phyloP scores from a whole-genome alignment of 2,113 vertebrate species.

The Neogobius melanostomus region DNA sequence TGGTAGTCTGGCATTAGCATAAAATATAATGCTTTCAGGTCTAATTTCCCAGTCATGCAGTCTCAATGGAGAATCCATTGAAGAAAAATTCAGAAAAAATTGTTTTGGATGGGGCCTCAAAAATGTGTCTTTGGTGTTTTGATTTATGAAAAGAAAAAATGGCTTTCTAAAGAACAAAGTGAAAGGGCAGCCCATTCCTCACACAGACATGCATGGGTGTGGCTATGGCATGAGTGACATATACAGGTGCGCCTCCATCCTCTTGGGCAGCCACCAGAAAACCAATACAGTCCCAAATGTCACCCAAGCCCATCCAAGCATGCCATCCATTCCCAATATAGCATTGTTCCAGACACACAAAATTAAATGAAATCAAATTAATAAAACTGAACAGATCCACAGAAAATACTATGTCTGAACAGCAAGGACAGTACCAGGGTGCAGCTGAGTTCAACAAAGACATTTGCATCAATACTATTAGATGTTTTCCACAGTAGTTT shows the following conservation, averaged over 20 bases:
- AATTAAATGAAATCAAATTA: conserved; percentile 63
- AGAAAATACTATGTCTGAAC: conserved; percentile 59
- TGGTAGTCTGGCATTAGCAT: conserved; percentile 1
- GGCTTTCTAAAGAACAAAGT: conserved; percentile 64
- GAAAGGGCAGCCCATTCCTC: conserved; percentile 75
- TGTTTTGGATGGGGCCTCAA: conserved; percentile 1
- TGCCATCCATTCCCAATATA: conserved; percentile 75
- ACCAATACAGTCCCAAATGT: conserved; percentile 67
- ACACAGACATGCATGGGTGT: conserved; percentile 77
- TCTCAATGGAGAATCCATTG: conserved; percentile 15
- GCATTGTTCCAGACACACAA: conserved; percentile 66
- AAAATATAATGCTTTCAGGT: conserved; percentile 12
- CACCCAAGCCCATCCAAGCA: conserved; percentile 76
- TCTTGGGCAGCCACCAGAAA: conserved; percentile 60
- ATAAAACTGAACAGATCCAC: conserved; percentile 61
- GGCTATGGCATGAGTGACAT: conserved; percentile 68
- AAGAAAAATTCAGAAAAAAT: conserved; percentile 19
- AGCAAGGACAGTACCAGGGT: conserved; percentile 69
- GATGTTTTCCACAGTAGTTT: conserved; percentile 61
- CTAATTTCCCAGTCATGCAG: conserved; percentile 9
- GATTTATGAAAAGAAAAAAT: conserved; percentile 44
- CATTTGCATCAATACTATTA: conserved; percentile 64
- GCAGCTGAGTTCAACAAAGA: conserved; percentile 66
- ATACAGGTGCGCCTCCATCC: conserved; percentile 66
- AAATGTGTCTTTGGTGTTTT: conserved; percentile 20